Evolutionary conservation across 2,888 invertebrate genomes (phyloP), one percentile per base, ranked within the genome.

Genomic region (Steinernema carpocapsae): DNA sequence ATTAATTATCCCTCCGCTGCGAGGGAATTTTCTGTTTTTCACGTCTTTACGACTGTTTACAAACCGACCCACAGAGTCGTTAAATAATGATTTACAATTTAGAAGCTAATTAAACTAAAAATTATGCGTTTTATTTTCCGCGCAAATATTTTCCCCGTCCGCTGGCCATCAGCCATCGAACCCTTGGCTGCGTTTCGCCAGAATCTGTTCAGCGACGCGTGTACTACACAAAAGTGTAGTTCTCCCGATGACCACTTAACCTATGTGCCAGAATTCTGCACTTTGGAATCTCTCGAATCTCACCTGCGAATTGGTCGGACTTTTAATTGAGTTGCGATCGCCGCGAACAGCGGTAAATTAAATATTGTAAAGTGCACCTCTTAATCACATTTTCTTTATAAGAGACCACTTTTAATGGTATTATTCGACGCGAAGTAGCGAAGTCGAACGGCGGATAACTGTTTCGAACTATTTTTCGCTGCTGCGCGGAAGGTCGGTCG

Each of bases 321-420:
- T 56, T 56, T 56, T 26, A 56, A 56, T 56, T 56, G 56, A 56
- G 56, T 56, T 6, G 26, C 56, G 4, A 56, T 56, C 26, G 56
- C 10, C 26, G 26, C 7, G 43, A 43, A 14, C 43, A 43, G 14
- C 43, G 56, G 26, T 56, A 56, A 56, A 56, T 56, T 26, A 22
- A 14, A 3, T 56, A 56, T 56, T 56, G 14, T 24, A 56, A 26
- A 56, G 56, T 56, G 56, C 56, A 56, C 7, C 17, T 14, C 56
- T 26, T 56, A 56, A 56, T 56, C 56, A 26, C 22, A 12, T 56
- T 56, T 3, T 12, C 7, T 22, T 56, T 56, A 48, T 19, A 26
- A 14, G 56, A 14, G 22, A 6, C 12, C 56, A 19, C 56, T 24
- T 24, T 14, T 56, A 56, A 56, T 24, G 56, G 2, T 56, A 26